Evolutionary conservation across 2,888 invertebrate genomes (phyloP).

Genomic region (Metellina segmentata): DNA sequence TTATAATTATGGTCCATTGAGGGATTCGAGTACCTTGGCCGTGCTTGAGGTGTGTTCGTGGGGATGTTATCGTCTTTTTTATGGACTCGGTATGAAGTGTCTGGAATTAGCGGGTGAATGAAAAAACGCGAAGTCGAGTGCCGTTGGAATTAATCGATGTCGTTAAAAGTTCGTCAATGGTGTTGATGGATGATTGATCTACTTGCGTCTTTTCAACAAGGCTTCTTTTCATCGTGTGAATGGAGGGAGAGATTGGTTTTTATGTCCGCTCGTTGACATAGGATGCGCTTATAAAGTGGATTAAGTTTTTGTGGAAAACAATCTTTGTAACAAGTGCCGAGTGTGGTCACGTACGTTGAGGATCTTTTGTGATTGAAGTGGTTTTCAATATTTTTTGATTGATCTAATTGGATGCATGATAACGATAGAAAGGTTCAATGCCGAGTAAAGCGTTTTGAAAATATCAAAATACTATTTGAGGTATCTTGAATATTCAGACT

Average conservation of each 20-base stretch:
- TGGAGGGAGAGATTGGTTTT: not conserved
- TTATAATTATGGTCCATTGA: constrained; percentile 22
- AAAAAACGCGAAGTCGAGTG: not conserved
- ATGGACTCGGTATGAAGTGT: too few relatives aligned
- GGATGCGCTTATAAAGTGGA: not conserved
- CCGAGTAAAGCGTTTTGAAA: too few relatives aligned
- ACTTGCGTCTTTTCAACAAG: not conserved
- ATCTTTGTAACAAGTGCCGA: not conserved
- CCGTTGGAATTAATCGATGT: not conserved
- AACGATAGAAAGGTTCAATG: too few relatives aligned
- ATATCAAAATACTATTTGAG: too few relatives aligned
- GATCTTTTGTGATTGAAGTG: not conserved
- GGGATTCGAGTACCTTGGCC: not conserved
- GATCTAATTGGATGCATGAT: not conserved
- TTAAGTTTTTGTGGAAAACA: not conserved
- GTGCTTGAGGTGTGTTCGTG: not conserved
- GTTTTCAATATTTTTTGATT: not conserved
- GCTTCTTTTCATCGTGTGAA: not conserved
- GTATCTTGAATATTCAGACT: too few relatives aligned
- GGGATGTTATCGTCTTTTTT: not conserved
- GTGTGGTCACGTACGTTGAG: not conserved
- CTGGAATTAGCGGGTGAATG: not conserved
- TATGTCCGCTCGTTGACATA: not conserved
- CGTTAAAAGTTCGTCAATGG: not conserved
- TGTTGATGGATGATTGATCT: not conserved